Evolutionary conservation across 2,888 invertebrate species (phyloP).

Genomic region (Papilio elwesi): DNA sequence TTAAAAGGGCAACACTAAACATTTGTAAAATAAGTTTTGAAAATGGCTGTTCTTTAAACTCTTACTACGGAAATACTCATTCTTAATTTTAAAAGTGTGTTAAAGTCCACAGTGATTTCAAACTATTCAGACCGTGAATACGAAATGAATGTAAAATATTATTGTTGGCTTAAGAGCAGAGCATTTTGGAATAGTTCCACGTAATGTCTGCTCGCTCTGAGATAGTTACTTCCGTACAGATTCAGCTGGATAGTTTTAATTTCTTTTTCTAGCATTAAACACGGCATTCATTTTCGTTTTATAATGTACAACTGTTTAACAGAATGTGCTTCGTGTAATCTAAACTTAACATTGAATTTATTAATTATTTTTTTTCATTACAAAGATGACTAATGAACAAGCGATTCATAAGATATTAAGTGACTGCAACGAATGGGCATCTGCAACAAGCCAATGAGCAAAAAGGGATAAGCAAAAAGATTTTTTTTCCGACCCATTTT

Average conservation of each 20-base stretch:
- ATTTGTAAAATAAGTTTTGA: background rate
- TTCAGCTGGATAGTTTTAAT: constrained; percentile 36
- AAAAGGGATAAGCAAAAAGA: no score
- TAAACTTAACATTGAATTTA: background rate
- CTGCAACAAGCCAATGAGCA: no score
- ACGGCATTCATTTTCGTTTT: constrained; percentile 24
- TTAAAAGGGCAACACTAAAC: constrained; percentile 10
- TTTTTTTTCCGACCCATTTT: no score
- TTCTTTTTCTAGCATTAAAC: constrained; percentile 34
- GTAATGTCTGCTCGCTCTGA: constrained; percentile 35
- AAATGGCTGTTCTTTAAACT: constrained; percentile 12
- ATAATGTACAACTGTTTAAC: constrained; percentile 9
- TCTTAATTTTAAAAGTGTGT: constrained; percentile 38
- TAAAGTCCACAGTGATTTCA: constrained; percentile 38
- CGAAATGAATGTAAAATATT: constrained; percentile 41
- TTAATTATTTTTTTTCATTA: background rate
- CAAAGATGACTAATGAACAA: no score
- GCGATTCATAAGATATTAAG: no score
- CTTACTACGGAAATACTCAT: constrained; percentile 34
- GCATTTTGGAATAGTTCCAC: constrained; percentile 40
- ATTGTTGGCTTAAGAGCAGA: constrained; percentile 39
- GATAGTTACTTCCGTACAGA: constrained; percentile 38
- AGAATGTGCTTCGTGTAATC: background rate
- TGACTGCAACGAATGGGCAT: no score
- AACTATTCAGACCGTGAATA: constrained; percentile 40